Base-by-base conservation (phyloP, 2,888 invertebrate species). In the Cosmopolites sordidus region DNA sequence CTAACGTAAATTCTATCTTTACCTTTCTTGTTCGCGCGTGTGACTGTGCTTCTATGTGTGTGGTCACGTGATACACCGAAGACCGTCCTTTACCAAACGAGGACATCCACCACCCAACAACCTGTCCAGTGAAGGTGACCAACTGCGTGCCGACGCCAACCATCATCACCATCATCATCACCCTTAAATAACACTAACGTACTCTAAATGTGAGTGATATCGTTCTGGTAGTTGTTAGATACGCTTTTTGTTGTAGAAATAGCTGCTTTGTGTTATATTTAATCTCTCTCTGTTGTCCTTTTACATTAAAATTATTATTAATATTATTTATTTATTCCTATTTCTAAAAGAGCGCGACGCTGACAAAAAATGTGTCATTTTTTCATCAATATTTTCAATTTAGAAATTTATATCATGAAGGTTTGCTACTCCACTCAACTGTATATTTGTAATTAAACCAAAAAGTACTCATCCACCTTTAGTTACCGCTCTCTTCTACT, bases 51-150 rank as follows among this genome's bases (percentile, higher is more conserved):
- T 55, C 51, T 51, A 51, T 58, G 42, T 58, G 56, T 22, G 22
- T 22, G 22, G 22, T 61, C 43, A 54, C 53, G 39, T 58, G 57
- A 57, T 53, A 60, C 59, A 58, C 62, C 57, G 55, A 64, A 71
- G 71, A 68, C 67, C 67, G 56, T 69, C 66, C 62, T 69, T 69
- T 69, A 70, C 63, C 71, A 69, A 64, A 63, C 69, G 69, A 70
- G 69, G 69, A 69, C 72, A 68, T 67, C 72, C 61, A 64, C 67
- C 47, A 51, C 48, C 44, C 55, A 51, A 30, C 55, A 51, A 64
- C 65, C 63, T 64, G 63, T 33, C 65, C 69, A 64, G 60, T 63
- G 70, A 71, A 66, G 64, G 61, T 69, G 67, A 43, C 46, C 42
- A 43, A 42, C 45, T 22, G 45, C 66, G 62, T 66, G 69, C 60